Evolutionary conservation across 2,113 vertebrate species (phyloP).

Genomic region (Calyptommatus sinebrachiatus): DNA sequence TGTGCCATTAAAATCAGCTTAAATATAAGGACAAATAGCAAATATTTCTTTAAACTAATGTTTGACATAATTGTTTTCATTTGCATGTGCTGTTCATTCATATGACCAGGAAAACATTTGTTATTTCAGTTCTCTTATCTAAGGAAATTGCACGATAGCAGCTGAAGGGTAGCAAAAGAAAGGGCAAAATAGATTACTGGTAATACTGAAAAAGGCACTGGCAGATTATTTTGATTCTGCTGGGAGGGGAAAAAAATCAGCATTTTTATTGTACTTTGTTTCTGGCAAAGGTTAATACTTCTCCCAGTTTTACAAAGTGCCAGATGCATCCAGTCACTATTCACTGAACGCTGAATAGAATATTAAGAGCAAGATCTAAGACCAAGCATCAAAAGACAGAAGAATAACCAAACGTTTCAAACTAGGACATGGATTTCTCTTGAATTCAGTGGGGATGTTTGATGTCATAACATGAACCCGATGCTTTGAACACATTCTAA

Average conservation of each 20-base stretch:
- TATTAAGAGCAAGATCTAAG: conserved; percentile 56
- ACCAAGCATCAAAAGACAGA: conserved; percentile 46
- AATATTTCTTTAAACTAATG: not conserved
- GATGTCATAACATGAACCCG: conserved; percentile 48
- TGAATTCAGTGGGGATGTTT: conserved; percentile 40
- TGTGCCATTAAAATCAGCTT: not conserved
- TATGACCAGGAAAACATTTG: conserved; percentile 12
- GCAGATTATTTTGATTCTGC: conserved; percentile 41
- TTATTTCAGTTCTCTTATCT: conserved; percentile 33
- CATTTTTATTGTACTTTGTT: conserved; percentile 44
- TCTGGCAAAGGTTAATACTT: conserved; percentile 51
- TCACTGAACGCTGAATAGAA: conserved; percentile 47
- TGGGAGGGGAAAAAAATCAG: conserved; percentile 13
- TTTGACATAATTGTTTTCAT: not conserved
- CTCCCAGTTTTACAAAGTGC: conserved; percentile 45
- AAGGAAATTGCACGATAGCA: conserved; percentile 8
- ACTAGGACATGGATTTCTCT: conserved; percentile 44
- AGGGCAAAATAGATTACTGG: conserved; percentile 27
- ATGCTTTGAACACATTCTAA: conserved; percentile 56
- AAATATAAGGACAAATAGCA: not conserved
- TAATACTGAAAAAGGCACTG: conserved; percentile 29
- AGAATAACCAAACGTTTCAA: conserved; percentile 38
- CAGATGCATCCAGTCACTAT: conserved; percentile 46
- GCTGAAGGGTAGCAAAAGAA: conserved; percentile 49
- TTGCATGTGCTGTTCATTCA: not conserved